Evolutionary conservation across 2,113 vertebrate genomes (phyloP).

Genomic region (Rhizomys pruinosus): DNA sequence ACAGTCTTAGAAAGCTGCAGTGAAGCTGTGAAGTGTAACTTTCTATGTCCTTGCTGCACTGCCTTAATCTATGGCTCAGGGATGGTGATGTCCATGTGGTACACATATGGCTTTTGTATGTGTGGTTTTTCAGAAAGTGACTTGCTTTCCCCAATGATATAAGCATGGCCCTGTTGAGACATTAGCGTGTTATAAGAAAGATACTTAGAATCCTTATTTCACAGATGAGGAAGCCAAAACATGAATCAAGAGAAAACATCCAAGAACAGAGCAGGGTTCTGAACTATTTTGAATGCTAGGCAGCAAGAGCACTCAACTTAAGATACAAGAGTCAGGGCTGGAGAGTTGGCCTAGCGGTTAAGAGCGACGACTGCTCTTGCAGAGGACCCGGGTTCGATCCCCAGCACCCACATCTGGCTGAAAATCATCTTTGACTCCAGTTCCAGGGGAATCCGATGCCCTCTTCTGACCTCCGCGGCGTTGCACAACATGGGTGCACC

Average conservation of each 20-base stretch:
- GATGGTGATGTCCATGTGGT: not conserved
- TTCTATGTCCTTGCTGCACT: too few relatives aligned
- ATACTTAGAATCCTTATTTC: not conserved
- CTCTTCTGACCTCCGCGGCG: too few relatives aligned
- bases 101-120: not conserved
- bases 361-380: too few relatives aligned
- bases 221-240: not conserved
- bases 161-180: not conserved
- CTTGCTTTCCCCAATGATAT: not conserved
- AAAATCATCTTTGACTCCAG: too few relatives aligned
- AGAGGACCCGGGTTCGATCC: too few relatives aligned
- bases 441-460: too few relatives aligned
- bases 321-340: too few relatives aligned
- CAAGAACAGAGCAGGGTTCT: not conserved
- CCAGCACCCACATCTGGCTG: too few relatives aligned
- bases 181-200: not conserved
- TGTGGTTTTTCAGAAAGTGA: not conserved
- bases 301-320: not conserved
- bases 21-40: not conserved
- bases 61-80: not conserved
- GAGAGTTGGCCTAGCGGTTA: too few relatives aligned
- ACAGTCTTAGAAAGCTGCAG: not conserved
- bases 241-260: not conserved
- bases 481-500: too few relatives aligned
- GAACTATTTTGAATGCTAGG: not conserved